A percentile compares a stretch with the other conserved stretches of the same genome.
These are phyloP conservation scores for Tetrapedia diversipes DNA, from an alignment of 2,888 invertebrate genomes.

Conservation along the genomic window DNA sequence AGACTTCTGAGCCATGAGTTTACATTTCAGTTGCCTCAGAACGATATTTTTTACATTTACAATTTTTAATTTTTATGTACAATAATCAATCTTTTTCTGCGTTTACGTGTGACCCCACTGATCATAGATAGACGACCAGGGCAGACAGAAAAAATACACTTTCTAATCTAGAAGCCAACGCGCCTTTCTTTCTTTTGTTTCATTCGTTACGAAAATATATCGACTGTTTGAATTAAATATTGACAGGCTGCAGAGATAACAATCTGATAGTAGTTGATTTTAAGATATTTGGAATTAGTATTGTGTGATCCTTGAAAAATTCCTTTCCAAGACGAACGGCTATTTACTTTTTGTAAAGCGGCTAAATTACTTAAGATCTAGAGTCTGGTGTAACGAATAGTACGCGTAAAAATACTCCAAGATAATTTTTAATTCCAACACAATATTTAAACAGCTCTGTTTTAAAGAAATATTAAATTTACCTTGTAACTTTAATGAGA, in stretches of 20 bases:
- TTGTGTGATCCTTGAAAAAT: too few relatives aligned
- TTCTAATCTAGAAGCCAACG: background rate
- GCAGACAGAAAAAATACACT: background rate
- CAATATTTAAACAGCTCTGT: background rate
- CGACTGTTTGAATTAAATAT: slow-evolving; percentile 19
- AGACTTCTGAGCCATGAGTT: background rate
- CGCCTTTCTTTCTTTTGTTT: background rate
- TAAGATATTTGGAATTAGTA: background rate
- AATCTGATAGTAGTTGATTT: slow-evolving; percentile 2
- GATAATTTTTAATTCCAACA: background rate
- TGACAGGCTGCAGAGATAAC: slow-evolving; percentile 28
- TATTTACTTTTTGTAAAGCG: background rate
- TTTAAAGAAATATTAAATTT: background rate
- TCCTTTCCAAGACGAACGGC: too few relatives aligned
- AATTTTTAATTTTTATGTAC: background rate
- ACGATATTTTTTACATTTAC: background rate
- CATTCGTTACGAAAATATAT: slow-evolving; percentile 47
- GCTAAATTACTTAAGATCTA: background rate
- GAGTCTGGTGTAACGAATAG: background rate
- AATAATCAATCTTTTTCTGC: background rate
- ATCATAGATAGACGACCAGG: background rate
- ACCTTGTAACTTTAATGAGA: background rate
- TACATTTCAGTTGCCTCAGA: background rate
- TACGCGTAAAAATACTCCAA: too few relatives aligned
- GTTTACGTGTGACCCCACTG: background rate